phyloP scores from a whole-genome alignment of 1,140 invertebrate species.

The Adelges cooleyi region DNA sequence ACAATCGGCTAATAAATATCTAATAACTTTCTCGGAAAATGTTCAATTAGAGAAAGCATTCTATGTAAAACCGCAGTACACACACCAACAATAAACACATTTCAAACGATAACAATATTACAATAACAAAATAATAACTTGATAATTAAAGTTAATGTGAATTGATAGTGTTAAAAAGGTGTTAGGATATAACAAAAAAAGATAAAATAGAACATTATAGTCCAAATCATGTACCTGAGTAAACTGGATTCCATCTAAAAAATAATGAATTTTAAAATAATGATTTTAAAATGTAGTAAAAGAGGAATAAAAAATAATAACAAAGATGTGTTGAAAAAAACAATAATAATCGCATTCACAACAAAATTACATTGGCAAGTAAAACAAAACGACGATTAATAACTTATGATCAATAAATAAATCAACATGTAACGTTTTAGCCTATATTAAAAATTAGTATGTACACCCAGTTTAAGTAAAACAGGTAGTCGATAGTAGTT shows the following conservation, averaged over 20 bases:
- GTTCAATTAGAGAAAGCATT: too few relatives aligned
- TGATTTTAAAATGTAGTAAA: neutral
- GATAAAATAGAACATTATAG: too few relatives aligned
- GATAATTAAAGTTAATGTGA: too few relatives aligned
- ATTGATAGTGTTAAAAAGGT: too few relatives aligned
- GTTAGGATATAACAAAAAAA: too few relatives aligned
- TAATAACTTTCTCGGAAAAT: too few relatives aligned
- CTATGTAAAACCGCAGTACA: too few relatives aligned
- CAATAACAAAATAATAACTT: too few relatives aligned
- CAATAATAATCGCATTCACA: neutral
- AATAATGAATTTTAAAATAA: neutral
- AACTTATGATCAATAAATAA: slow-evolving; percentile 13
- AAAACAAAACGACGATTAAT: slow-evolving; percentile 16
- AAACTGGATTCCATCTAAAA: slow-evolving; percentile 14
- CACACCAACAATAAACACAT: too few relatives aligned
- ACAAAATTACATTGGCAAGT: slow-evolving; percentile 25
- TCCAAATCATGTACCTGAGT: too few relatives aligned
- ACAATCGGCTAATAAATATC: too few relatives aligned
- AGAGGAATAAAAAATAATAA: neutral
- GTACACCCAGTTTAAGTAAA: slow-evolving; percentile 4
- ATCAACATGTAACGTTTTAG: slow-evolving; percentile 4
- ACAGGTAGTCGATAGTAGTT: neutral
- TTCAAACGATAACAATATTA: too few relatives aligned
- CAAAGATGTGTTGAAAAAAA: neutral
- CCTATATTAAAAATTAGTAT: neutral